Percentiles rank a stretch among this genome's conserved stretches.
Evolutionary conservation across 2,797 vertebrate species (phyloP).

Genomic region (Delichon dasypus): DNA sequence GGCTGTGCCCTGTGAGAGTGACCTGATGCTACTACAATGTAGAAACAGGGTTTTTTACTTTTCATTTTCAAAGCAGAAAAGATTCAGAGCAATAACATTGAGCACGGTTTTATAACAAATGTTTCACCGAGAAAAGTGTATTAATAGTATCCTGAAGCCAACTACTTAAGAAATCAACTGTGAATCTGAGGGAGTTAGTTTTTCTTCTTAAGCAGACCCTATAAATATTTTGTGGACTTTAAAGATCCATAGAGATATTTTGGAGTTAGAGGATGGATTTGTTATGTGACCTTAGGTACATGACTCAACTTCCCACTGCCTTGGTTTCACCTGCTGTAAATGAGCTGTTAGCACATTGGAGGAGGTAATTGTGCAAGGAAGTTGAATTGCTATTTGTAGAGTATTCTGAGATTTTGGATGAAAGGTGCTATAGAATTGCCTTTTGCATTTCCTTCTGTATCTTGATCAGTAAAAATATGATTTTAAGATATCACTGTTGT

Average conservation of each 20-base stretch:
- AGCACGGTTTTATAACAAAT: not conserved
- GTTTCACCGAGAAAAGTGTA: not conserved
- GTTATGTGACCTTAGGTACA: not conserved
- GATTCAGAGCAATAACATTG: not conserved
- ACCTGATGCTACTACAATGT: not conserved
- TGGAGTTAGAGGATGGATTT: not conserved
- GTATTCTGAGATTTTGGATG: not conserved
- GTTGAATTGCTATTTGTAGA: slow-evolving; percentile 1
- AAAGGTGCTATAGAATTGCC: not conserved
- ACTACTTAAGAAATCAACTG: not conserved
- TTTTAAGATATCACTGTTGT: not conserved
- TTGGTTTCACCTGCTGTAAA: slow-evolving; percentile 5
- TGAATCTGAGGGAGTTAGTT: not conserved
- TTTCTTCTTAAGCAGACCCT: not conserved
- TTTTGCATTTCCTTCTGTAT: not conserved
- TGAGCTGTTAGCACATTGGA: not conserved
- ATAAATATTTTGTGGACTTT: slow-evolving; percentile 7
- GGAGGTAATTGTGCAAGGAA: not conserved
- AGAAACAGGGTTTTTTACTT: not conserved
- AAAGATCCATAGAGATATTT: not conserved
- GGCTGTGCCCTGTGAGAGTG: not conserved
- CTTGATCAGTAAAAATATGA: not conserved
- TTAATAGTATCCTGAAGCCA: not conserved
- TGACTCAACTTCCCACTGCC: not conserved
- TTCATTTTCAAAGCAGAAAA: not conserved